These are phyloP conservation scores for Torymus auratus DNA, from an alignment of 2,888 invertebrate genomes.

Conservation along the genomic window DNA sequence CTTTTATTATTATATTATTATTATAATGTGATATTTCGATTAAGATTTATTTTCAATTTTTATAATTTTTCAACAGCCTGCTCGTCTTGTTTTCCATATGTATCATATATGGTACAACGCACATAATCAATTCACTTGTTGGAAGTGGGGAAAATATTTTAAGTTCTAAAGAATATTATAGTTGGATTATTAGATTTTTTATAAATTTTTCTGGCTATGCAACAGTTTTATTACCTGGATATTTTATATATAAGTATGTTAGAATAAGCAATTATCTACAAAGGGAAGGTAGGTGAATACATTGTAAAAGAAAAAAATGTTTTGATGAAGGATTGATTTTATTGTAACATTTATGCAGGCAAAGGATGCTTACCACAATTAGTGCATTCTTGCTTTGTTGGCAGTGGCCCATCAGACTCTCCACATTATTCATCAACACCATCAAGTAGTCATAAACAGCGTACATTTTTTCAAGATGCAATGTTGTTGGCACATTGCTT, in stretches of 20 bases:
- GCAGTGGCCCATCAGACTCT: conserved; percentile 75
- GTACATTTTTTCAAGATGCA: conserved; percentile 80
- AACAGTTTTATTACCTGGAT: conserved; percentile 92
- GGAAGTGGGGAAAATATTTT: conserved; percentile 67
- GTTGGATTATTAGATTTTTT: conserved; percentile 87
- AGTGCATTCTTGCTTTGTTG: conserved; percentile 79
- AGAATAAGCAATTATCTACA: conserved; percentile 88
- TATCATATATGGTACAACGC: conserved; percentile 76
- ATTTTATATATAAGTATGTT: conserved; percentile 88
- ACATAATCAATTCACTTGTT: conserved; percentile 72
- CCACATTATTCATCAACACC: conserved; percentile 69
- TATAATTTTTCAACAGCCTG: conserved; percentile 73
- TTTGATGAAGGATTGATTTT: conserved; percentile 7
- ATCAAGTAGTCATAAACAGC: conserved; percentile 69
- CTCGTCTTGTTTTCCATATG: conserved; percentile 76
- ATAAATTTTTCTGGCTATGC: conserved; percentile 92
- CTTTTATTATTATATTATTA: conserved; percentile 44
- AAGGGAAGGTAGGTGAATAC: conserved; percentile 80
- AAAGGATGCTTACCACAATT: conserved; percentile 76
- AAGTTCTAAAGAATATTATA: conserved; percentile 77
- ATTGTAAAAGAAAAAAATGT: conserved; percentile 11
- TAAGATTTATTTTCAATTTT: conserved; percentile 17
- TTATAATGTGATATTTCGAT: conserved; percentile 10
- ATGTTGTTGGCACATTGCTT: conserved; percentile 87
- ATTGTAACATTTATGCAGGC: conserved; percentile 63